Percentiles rank a stretch among this genome's conserved stretches.
These are phyloP conservation scores for Nothocercus julius DNA, from an alignment of 2,113 vertebrate species.

Conservation along the genomic window DNA sequence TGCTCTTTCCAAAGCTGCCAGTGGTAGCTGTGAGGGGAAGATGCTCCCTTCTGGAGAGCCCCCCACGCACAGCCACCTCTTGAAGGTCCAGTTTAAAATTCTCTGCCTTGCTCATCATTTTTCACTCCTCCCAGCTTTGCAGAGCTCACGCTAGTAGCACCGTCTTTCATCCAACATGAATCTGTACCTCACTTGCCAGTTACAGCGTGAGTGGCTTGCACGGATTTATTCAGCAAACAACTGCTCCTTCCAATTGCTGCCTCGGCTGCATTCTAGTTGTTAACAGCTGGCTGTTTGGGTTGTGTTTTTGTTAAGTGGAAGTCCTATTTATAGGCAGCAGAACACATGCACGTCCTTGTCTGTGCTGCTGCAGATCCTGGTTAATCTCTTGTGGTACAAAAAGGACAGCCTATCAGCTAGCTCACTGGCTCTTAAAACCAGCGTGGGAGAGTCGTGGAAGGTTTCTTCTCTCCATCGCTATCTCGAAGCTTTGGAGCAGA, in stretches of 20 bases:
- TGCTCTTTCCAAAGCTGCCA: background rate
- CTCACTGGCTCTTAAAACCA: background rate
- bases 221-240: slow-evolving; percentile 20
- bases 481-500: slow-evolving; percentile 1
- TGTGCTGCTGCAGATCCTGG: slow-evolving; percentile 5
- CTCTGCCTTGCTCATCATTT: background rate
- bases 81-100: background rate
- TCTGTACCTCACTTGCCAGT: slow-evolving; percentile 8
- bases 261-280: background rate
- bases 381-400: slow-evolving; percentile 22
- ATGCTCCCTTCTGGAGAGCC: background rate
- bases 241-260: background rate
- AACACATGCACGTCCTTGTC: slow-evolving; percentile 16
- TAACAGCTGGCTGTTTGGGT: slow-evolving; percentile 14
- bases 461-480: background rate
- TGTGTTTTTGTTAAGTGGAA: slow-evolving; percentile 8
- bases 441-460: background rate
- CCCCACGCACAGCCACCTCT: background rate
- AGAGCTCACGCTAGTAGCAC: slow-evolving; percentile 32
- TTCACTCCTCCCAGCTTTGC: background rate
- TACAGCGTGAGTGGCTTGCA: background rate
- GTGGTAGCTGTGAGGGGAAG: background rate
- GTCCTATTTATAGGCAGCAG: slow-evolving; percentile 40
- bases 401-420: background rate
- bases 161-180: slow-evolving; percentile 45